Conservation (phyloP, 1,140 invertebrate species). For the Dendrolimus punctatus region DNA sequence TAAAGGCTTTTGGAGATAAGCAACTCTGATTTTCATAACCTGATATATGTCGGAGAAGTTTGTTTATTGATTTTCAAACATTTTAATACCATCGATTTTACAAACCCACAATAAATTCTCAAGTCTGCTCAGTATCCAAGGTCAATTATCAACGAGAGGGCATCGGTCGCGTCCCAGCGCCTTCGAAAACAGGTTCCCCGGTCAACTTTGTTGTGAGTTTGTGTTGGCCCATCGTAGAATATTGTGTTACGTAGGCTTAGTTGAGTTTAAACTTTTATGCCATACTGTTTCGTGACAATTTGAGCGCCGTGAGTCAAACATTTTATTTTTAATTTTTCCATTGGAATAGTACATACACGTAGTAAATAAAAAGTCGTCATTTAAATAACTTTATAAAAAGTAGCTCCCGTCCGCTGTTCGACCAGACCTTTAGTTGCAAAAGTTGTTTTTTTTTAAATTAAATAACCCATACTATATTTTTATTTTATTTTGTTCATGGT, state of each 20-base stretch:
- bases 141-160: conserved; percentile 9
- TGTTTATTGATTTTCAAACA: conserved; percentile 1
- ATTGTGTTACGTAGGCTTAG: conserved; percentile 11
- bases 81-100: background rate
- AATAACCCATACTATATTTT: too few relatives aligned
- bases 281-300: conserved; percentile 9
- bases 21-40: too few relatives aligned
- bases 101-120: conserved; percentile 5
- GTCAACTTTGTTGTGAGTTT: conserved; percentile 12
- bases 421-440: too few relatives aligned
- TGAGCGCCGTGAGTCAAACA: too few relatives aligned
- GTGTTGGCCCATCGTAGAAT: conserved; percentile 18
- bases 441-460: too few relatives aligned
- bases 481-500: too few relatives aligned
- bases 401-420: too few relatives aligned
- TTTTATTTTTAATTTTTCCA: too few relatives aligned
- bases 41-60: background rate
- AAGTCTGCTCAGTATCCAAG: conserved; percentile 11
- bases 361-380: too few relatives aligned
- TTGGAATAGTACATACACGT: too few relatives aligned
- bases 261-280: conserved; percentile 9
- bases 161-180: conserved; percentile 10
- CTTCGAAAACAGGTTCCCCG: conserved; percentile 23
- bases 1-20: too few relatives aligned
- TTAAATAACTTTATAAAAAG: too few relatives aligned